A percentile compares a stretch with the other conserved stretches of the same genome.
These are phyloP conservation scores for Cremastobaeus sp. DNA, from an alignment of 2,888 invertebrate genomes.

Conservation along the genomic window DNA sequence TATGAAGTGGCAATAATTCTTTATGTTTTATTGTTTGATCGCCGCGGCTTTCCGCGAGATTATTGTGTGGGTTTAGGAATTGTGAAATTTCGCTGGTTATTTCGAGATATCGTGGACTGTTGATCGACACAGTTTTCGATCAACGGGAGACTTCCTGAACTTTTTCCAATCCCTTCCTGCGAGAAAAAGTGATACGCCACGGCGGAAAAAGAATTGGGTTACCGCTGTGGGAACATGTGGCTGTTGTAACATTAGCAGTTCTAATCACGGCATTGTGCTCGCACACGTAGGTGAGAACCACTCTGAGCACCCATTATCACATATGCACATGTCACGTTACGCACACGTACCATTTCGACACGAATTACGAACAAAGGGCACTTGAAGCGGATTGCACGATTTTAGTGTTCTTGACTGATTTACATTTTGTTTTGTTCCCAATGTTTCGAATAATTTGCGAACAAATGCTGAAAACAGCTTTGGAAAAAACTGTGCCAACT, in stretches of 20 bases:
- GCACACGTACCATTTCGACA: constrained; percentile 36
- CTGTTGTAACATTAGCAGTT: constrained; percentile 30
- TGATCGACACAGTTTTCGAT: constrained; percentile 43
- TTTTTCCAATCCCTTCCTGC: constrained; percentile 45
- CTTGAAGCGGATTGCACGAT: constrained; percentile 10
- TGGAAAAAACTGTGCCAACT: too few relatives aligned
- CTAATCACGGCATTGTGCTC: constrained; percentile 53
- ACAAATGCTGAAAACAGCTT: too few relatives aligned
- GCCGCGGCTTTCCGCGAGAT: neutral
- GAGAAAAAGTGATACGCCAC: constrained; percentile 40
- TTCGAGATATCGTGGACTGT: constrained; percentile 26
- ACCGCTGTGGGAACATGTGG: constrained; percentile 26
- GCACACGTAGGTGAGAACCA: constrained; percentile 49
- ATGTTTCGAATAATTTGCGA: too few relatives aligned
- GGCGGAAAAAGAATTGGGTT: constrained; percentile 44
- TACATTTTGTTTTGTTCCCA: constrained; percentile 8
- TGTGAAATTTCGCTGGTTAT: constrained; percentile 39
- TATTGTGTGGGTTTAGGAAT: constrained; percentile 22
- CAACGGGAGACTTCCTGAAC: constrained; percentile 51
- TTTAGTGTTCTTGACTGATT: constrained; percentile 6
- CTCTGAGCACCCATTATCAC: constrained; percentile 36
- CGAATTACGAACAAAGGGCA: constrained; percentile 22
- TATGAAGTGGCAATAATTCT: constrained; percentile 24
- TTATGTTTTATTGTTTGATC: constrained; percentile 29
- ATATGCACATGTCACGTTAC: constrained; percentile 47